Conservation (phyloP, 2,888 invertebrate genomes). For the Athetis lepigone region DNA sequence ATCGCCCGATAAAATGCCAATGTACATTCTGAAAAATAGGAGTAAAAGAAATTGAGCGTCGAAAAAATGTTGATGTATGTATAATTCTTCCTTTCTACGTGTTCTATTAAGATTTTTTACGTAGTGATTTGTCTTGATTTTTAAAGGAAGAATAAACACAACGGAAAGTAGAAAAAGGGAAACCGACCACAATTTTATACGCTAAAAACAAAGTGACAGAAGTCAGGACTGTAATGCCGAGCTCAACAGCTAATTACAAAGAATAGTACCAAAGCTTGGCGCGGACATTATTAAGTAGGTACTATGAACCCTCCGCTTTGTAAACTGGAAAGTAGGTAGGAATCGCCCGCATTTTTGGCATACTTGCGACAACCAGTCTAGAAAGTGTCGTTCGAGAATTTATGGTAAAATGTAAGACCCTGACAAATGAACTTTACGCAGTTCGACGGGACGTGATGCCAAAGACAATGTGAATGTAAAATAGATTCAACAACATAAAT, state of each 20-base stretch:
- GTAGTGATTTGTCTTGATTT: slow-evolving; percentile 39
- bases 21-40: slow-evolving; percentile 58
- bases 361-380: slow-evolving; percentile 69
- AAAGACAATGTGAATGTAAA: slow-evolving; percentile 81
- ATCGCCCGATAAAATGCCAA: slow-evolving; percentile 62
- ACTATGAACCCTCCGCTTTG: slow-evolving; percentile 62
- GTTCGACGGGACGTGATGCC: slow-evolving; percentile 77
- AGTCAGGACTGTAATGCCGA: slow-evolving; percentile 60
- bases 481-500: slow-evolving; percentile 75
- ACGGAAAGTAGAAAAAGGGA: slow-evolving; percentile 35
- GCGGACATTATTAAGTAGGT: slow-evolving; percentile 64
- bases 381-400: slow-evolving; percentile 74
- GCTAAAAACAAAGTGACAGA: slow-evolving; percentile 58
- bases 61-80: slow-evolving; percentile 61
- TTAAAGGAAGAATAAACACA: slow-evolving; percentile 41
- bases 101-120: slow-evolving; percentile 38
- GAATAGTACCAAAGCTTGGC: slow-evolving; percentile 53
- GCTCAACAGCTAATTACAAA: slow-evolving; percentile 68
- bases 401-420: slow-evolving; percentile 76
- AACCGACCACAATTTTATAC: slow-evolving; percentile 52
- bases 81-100: slow-evolving; percentile 47
- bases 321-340: slow-evolving; percentile 63
- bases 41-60: slow-evolving; percentile 62
- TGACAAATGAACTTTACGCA: slow-evolving; percentile 85
- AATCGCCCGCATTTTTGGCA: slow-evolving; percentile 67